Evolutionary conservation across 2,888 invertebrate species (phyloP), one percentile per base, ranked within the genome.

Genomic region (Mystacides longicornis): DNA sequence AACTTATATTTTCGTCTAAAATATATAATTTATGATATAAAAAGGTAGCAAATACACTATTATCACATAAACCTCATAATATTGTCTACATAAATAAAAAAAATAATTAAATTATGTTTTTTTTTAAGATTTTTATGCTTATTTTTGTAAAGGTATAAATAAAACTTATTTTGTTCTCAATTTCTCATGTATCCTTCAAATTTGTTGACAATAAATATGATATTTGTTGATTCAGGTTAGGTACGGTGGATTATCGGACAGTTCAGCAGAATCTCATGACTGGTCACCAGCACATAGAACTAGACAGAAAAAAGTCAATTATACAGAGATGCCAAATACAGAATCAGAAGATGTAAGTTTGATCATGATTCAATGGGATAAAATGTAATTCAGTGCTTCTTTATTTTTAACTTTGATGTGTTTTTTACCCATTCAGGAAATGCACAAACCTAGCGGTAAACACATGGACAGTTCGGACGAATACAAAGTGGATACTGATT

Each of bases 271-370:
- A 23, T 67, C 69, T 50, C 80, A 80, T 67, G 82, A 82, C 64
- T 80, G 80, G 71, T 78, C 79, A 42, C 76, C 82, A 56, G 78
- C 81, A 51, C 78, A 86, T 65, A 74, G 87, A 61, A 89, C 89
- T 0, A 70, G 89, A 4, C 88, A 87, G 60, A 79, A 81, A 63
- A 85, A 85, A 70, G 86, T 87, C 59, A 84, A 86, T 68, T 90
- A 90, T 65, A 83, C 87, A 2, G 91, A 89, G 71, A 82, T 80
- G 66, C 78, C 85, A 51, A 85, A 84, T 60, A 85, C 87, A 0
- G 88, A 88, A 67, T 86, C 84, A 49, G 89, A 85, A 66, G 87
- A 85, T 68, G 86, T 85, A 65, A 75, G 73, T 73, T 18, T 27
- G 27, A 27, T 27, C 27, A 5, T 27, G 7, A 7, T 27, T 11